Evolutionary conservation across 2,797 vertebrate genomes (phyloP).

Genomic region (Arctocebus calabarensis): DNA sequence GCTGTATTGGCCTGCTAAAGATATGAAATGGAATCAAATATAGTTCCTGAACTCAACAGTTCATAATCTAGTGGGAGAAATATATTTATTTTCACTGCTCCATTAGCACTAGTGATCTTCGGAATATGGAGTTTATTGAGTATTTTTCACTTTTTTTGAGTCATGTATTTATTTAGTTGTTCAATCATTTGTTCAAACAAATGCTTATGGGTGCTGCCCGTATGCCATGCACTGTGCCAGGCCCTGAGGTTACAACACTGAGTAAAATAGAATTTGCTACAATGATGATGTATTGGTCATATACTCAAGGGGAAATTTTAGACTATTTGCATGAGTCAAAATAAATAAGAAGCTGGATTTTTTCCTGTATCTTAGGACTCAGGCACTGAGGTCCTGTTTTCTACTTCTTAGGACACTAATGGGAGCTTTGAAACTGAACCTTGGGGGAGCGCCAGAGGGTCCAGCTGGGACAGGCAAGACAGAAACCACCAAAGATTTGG

Average conservation of each 20-base stretch:
- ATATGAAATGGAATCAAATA: not conserved
- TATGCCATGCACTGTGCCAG: not conserved
- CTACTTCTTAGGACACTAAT: constrained; percentile 92
- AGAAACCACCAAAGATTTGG: constrained; percentile 97
- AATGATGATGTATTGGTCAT: not conserved
- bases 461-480: constrained; percentile 98
- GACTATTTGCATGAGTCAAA: constrained; percentile 29
- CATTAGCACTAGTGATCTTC: not conserved
- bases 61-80: not conserved
- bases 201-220: not conserved
- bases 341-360: not conserved
- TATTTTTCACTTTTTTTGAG: constrained; percentile 25
- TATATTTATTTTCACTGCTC: not conserved
- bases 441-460: constrained; percentile 97
- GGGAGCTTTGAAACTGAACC: constrained; percentile 96
- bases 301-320: not conserved
- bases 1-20: not conserved
- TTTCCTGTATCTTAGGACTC: not conserved
- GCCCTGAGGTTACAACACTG: not conserved
- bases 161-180: not conserved
- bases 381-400: not conserved
- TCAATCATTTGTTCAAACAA: constrained; percentile 51
- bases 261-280: constrained; percentile 37
- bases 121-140: not conserved
- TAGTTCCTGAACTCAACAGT: not conserved